Base-by-base conservation (phyloP, 2,113 vertebrate genomes). In the Pseudolaguvia tuberculata region DNA sequence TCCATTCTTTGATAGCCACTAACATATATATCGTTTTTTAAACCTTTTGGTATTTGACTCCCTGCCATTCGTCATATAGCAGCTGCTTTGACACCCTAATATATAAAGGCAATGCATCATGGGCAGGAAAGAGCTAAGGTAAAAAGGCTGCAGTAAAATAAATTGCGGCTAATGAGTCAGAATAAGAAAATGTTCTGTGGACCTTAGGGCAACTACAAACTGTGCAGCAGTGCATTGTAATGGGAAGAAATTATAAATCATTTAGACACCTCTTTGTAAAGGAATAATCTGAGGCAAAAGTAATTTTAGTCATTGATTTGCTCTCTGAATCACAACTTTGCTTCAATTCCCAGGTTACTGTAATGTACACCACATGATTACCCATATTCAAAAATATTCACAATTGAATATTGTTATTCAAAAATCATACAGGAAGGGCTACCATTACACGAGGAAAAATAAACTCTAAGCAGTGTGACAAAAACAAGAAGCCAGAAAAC, bases 101-200 rank as follows among this genome's bases (percentile, higher is more conserved):
- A 85, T 88, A 91, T 88, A 88, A 87, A 90, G 86, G 90, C 85
- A 88, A 91, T 91, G 84, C 82, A 90, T 91, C 88, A 91, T 81
- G 75, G 76, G 50, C 78, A 83, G 77, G 63, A 83, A 85, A 83
- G 79, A 61, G 52, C 73, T 86, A 53, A 80, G 78, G 82, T 75
- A 74, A 63, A 79, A 59, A 56, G 63, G 58, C 48, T 83, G 85
- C 84, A 73, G 80, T 84, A 84, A 72, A 52, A 82, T 72, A 73
- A 62, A 75, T 62, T 45, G 78, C 70, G 61, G 67, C 65, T 62
- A 76, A 86, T 86, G 76, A 78, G 65, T 84, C 85, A 84, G 73
- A 79, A 75, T 65, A 70, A 55, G 35, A 76, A 39, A 68, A 73
- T 55, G 58, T 70, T 58, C 47, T 72, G 61, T 52, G 18, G 70